phyloP scores from a whole-genome alignment of 2,888 invertebrate genomes.

The Conomelus anceps region DNA sequence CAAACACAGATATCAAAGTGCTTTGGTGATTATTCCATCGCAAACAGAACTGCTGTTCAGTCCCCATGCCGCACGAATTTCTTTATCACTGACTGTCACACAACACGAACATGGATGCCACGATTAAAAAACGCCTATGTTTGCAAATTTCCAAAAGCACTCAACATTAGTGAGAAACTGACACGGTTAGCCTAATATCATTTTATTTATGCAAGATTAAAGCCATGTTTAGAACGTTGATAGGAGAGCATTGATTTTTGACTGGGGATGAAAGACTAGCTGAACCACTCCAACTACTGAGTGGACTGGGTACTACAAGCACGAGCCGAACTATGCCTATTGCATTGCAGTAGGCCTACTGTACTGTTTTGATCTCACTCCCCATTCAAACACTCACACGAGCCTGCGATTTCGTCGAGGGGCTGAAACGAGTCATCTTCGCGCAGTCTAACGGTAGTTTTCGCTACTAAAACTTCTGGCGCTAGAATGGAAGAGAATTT shows the following conservation, averaged over 20 bases:
- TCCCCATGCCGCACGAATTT: slow-evolving; percentile 29
- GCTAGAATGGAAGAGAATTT: background rate
- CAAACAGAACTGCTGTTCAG: slow-evolving; percentile 78
- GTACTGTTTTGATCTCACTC: background rate
- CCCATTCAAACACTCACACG: background rate
- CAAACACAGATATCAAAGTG: slow-evolving; percentile 85
- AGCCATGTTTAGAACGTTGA: background rate
- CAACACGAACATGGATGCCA: slow-evolving; percentile 24
- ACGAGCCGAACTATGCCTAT: background rate
- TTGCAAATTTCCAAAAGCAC: background rate
- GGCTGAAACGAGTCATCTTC: background rate
- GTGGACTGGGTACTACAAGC: background rate
- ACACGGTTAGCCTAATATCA: background rate
- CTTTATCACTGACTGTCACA: background rate
- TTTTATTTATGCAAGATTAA: background rate
- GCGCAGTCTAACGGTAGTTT: background rate
- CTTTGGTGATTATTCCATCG: slow-evolving; percentile 94
- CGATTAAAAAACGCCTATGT: slow-evolving; percentile 1
- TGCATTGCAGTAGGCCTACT: background rate
- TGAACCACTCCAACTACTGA: background rate
- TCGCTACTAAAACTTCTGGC: background rate
- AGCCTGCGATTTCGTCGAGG: background rate
- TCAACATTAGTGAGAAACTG: background rate
- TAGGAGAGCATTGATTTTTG: background rate
- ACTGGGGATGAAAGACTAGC: background rate